Evolutionary conservation across 2,113 vertebrate species (phyloP), one percentile per base, ranked within the genome.

Genomic region (Xenopus borealis): DNA sequence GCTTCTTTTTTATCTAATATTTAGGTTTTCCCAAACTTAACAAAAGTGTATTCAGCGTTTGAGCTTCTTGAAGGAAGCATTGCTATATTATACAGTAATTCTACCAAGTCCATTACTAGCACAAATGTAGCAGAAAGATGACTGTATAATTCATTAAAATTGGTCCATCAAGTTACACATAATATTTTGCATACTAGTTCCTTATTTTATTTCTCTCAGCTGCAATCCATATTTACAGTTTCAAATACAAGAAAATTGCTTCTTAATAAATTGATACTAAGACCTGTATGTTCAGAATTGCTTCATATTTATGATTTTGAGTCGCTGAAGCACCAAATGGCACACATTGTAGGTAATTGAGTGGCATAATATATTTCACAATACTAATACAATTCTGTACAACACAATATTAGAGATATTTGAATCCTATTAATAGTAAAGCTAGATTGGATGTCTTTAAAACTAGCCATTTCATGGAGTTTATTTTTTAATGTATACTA

Each of bases 61-160:
- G 33, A 9, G 33, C 33, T 40, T 40, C 8, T 40, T 40, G 33
- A 40, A 40, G 33, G 33, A 6, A 40, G 33, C 33, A 40, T 40
- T 40, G 33, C 33, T 40, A 40, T 40, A 40, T 40, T 40, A 40
- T 40, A 40, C 33, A 6, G 33, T 6, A 40, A 9, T 40, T 40
- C 33, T 40, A 40, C 33, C 33, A 40, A 44, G 55, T 69, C 52
- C 67, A n/a, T 17, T 40, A 33, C 20, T 57, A 57, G 55, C 67
- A 50, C 23, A 52, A 44, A 55, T 33, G 4, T 69, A 10, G 55
- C 12, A n/a, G 13, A 68, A 53, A 40, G 53, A 68, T 55, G 50
- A 52, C 67, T 57, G 67, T 30, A 58, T 7, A 18, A 20, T 20
- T 1, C 53, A 27, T 40, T 33, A 20, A 58, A 27, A 58, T 69